These are phyloP conservation scores for Macrosoma leucophasiata DNA, from an alignment of 2,888 invertebrate genomes.

Conservation along the genomic window DNA sequence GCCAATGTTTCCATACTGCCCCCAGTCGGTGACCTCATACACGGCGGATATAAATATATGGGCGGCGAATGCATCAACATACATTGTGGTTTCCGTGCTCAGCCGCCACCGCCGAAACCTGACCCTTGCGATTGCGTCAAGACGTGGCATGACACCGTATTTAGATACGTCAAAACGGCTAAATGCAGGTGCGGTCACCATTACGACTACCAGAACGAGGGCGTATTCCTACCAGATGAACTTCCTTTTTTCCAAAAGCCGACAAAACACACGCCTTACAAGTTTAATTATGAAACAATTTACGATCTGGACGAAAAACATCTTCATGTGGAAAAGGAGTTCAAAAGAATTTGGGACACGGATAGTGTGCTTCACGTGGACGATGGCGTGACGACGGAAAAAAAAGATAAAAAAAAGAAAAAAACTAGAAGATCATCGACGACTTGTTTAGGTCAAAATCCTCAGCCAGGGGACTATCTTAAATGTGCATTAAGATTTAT, in stretches of 20 bases:
- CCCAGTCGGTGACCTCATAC: constrained; percentile 48
- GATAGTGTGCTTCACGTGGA: constrained; percentile 47
- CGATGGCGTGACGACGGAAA: constrained; percentile 30
- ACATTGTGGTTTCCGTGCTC: constrained; percentile 47
- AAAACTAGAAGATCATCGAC: constrained; percentile 33
- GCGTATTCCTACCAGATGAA: constrained; percentile 44
- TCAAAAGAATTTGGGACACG: constrained; percentile 54
- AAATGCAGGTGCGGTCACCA: constrained; percentile 57
- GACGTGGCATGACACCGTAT: constrained; percentile 43
- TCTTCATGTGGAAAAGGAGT: constrained; percentile 45
- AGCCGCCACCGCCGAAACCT: constrained; percentile 34
- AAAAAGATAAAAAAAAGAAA: constrained; percentile 35
- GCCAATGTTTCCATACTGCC: constrained; percentile 45
- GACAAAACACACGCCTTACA: constrained; percentile 33
- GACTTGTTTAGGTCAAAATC: constrained; percentile 45
- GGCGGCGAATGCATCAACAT: constrained; percentile 41
- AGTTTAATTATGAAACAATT: constrained; percentile 56
- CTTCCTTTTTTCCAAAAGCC: constrained; percentile 53
- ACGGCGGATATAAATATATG: constrained; percentile 46
- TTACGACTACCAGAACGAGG: constrained; percentile 55
- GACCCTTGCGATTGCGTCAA: constrained; percentile 52
- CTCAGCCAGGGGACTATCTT: constrained; percentile 51
- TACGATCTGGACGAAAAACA: constrained; percentile 47
- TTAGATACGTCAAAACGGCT: constrained; percentile 42
- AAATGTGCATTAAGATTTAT: constrained; percentile 49